These are phyloP conservation scores for Pegoplata infirma DNA, from an alignment of 2,888 invertebrate species.

Conservation along the genomic window DNA sequence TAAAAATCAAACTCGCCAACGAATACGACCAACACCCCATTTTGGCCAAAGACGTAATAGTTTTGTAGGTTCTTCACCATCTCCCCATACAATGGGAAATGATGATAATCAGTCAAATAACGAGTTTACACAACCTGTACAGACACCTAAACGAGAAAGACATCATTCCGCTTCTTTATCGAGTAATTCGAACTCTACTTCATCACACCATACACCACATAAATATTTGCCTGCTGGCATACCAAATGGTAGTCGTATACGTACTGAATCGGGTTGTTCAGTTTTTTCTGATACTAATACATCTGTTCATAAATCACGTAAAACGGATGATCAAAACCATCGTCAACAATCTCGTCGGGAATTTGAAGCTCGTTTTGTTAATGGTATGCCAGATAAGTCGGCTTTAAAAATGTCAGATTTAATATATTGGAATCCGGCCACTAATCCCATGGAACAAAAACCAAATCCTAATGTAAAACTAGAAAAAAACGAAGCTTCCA, in stretches of 20 bases:
- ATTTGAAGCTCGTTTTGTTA: conserved; percentile 71
- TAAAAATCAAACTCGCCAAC: conserved; percentile 84
- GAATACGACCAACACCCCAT: conserved; percentile 84
- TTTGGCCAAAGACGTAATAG: conserved; percentile 83
- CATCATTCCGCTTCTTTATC: conserved; percentile 69
- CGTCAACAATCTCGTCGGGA: conserved; percentile 76
- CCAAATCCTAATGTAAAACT: conserved; percentile 60
- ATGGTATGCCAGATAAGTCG: conserved; percentile 81
- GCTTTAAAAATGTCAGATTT: conserved; percentile 93
- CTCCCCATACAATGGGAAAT: conserved; percentile 66
- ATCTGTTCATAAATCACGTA: conserved; percentile 72
- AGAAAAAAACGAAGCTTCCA: conserved; percentile 39
- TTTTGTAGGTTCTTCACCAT: conserved; percentile 80
- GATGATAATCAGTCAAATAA: conserved; percentile 36
- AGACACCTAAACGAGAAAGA: conserved; percentile 68
- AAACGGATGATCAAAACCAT: conserved; percentile 78
- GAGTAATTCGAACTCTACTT: conserved; percentile 31
- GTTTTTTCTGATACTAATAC: conserved; percentile 72
- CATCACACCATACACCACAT: conserved; percentile 66
- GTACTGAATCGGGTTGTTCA: conserved; percentile 77
- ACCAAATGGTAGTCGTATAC: conserved; percentile 71
- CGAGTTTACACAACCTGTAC: conserved; percentile 67
- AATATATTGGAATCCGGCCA: conserved; percentile 92
- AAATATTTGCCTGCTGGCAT: conserved; percentile 70
- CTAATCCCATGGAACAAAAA: conserved; percentile 84